A percentile compares a stretch with the other conserved stretches of the same genome.
Conservation (phyloP, 2,888 invertebrate species). For the Asteroscopus sphinx region DNA sequence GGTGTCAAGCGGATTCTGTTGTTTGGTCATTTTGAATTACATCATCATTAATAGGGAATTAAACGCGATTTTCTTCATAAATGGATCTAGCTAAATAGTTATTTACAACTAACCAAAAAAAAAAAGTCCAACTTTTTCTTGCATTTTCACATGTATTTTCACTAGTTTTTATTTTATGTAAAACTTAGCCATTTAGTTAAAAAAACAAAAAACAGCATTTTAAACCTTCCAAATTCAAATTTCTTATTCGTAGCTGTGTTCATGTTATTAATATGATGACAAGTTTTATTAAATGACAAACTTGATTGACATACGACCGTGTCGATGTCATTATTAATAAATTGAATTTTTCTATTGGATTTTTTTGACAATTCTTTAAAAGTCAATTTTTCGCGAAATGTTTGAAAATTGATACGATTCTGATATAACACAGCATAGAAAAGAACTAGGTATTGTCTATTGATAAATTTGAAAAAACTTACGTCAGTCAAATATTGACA, state of each 20-base stretch:
- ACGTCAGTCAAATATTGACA: slow-evolving; percentile 1
- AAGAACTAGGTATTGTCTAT: neutral
- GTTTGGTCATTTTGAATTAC: slow-evolving; percentile 70
- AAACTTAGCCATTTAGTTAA: no score
- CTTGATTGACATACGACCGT: neutral
- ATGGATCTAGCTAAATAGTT: neutral
- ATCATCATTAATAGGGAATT: slow-evolving; percentile 64
- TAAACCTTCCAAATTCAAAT: no score
- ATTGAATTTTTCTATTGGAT: neutral
- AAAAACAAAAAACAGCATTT: no score
- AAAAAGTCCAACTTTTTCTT: no score
- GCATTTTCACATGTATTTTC: no score
- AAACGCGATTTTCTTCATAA: slow-evolving; percentile 7
- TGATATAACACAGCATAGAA: no score
- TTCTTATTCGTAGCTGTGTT: no score
- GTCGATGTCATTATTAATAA: neutral
- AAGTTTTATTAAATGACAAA: neutral
- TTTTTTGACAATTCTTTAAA: neutral
- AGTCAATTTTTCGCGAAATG: neutral
- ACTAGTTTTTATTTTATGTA: no score
- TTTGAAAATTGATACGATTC: no score
- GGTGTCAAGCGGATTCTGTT: slow-evolving; percentile 76
- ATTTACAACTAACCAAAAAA: no score
- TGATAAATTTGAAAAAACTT: no score
- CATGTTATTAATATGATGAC: no score